A percentile compares a stretch with the other conserved stretches of the same genome.
Evolutionary conservation across 2,888 invertebrate genomes (phyloP).

Genomic region (Oligia strigilis): DNA sequence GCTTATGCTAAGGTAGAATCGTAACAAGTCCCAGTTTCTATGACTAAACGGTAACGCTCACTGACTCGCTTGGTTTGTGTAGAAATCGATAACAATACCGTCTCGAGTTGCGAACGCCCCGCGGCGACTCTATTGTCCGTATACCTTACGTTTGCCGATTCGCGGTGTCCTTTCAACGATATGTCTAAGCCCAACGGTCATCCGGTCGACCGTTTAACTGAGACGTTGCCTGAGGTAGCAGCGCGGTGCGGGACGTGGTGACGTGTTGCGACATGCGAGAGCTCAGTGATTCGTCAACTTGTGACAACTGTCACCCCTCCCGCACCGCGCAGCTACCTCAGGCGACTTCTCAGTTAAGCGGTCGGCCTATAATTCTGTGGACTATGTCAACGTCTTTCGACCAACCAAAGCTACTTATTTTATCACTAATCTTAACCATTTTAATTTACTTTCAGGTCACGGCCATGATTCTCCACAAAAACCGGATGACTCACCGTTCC

Average conservation of each 20-base stretch:
- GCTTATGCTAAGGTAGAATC: no score
- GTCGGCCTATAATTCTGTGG: neutral
- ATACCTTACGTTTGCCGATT: neutral
- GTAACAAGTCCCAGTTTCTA: no score
- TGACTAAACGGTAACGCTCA: neutral
- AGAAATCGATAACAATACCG: neutral
- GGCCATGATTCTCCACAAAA: constrained; percentile 66
- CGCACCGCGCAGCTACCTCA: no score
- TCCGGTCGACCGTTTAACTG: neutral
- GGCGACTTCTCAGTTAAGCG: no score
- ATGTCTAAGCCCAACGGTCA: neutral
- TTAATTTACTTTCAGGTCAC: constrained; percentile 63
- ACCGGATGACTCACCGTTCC: constrained; percentile 90
- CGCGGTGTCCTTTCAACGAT: neutral
- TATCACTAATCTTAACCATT: neutral
- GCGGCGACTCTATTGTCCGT: neutral
- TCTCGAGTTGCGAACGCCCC: neutral
- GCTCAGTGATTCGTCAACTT: no score
- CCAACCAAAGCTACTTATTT: neutral
- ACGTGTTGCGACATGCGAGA: no score
- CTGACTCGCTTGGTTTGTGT: neutral
- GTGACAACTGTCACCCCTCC: no score
- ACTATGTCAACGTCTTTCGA: neutral
- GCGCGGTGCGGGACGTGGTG: no score
- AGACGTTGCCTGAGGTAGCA: no score